phyloP scores from a whole-genome alignment of 2,888 invertebrate genomes.

The Cerastis leucographa region DNA sequence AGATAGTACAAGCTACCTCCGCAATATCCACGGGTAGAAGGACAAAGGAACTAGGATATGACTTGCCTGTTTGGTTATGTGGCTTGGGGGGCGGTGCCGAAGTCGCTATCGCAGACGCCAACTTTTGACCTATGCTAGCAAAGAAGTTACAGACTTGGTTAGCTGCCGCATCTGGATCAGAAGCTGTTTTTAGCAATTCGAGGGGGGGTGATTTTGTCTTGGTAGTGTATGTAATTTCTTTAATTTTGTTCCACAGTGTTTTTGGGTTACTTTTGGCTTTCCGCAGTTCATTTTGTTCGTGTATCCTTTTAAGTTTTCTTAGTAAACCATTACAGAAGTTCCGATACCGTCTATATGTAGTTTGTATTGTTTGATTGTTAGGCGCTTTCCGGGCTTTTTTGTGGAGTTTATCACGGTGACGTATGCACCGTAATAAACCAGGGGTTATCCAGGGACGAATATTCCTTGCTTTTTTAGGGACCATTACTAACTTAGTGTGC shows the following conservation, averaged over 20 bases:
- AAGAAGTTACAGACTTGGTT: background rate
- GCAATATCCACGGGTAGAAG: background rate
- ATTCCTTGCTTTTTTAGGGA: background rate
- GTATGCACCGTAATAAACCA: too few relatives aligned
- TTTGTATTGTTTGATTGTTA: background rate
- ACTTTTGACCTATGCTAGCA: background rate
- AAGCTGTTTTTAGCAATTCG: background rate
- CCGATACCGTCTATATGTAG: background rate
- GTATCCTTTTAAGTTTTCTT: background rate
- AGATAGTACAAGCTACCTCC: background rate
- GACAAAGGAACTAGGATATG: background rate
- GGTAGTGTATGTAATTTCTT: background rate
- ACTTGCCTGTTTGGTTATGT: background rate
- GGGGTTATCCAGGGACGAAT: background rate
- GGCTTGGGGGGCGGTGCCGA: background rate
- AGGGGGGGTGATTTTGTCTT: background rate
- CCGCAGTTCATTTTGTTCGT: background rate
- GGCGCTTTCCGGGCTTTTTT: background rate
- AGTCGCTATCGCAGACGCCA: background rate
- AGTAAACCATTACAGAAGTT: background rate
- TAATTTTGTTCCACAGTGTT: too few relatives aligned
- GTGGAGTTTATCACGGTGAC: too few relatives aligned
- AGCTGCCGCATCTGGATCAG: background rate
- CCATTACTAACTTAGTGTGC: background rate
- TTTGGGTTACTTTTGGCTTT: background rate